Percentiles rank a stretch among this genome's conserved stretches.
phyloP scores from a whole-genome alignment of 2,113 vertebrate species.

The Rattus norvegicus region DNA sequence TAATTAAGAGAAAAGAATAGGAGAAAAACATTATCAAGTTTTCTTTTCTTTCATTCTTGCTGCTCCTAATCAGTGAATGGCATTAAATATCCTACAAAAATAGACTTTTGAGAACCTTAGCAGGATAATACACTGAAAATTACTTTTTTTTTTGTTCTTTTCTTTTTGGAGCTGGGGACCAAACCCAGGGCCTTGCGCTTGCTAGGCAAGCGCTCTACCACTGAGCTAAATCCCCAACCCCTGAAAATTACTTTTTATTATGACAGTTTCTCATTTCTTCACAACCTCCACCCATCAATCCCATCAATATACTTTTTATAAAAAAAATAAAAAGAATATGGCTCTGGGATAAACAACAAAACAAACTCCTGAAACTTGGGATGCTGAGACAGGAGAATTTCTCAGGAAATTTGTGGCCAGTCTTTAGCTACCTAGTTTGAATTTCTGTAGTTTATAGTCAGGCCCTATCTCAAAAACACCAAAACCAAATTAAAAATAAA shows the following conservation, averaged over 20 bases:
- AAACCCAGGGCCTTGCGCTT: too few relatives aligned
- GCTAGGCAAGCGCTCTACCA: too few relatives aligned
- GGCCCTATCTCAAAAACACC: neutral
- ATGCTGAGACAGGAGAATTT: neutral
- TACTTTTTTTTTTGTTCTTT: too few relatives aligned
- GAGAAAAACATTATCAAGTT: neutral
- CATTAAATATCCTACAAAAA: neutral
- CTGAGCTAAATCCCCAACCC: too few relatives aligned
- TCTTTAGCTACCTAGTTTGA: neutral
- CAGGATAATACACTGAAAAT: slow-evolving; percentile 14
- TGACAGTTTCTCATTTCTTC: neutral
- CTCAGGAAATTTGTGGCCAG: neutral
- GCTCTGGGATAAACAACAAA: neutral
- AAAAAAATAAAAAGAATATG: neutral
- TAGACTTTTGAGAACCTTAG: neutral
- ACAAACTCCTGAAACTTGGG: neutral
- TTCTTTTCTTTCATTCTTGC: slow-evolving; percentile 35
- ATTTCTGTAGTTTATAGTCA: neutral
- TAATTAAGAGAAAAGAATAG: neutral
- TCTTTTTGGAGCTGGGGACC: too few relatives aligned
- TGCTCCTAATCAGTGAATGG: slow-evolving; percentile 17
- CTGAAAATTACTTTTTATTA: slow-evolving; percentile 14
- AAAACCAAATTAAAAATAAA: neutral
- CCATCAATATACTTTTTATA: neutral
- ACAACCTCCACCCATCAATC: accelerated